Evolutionary conservation across 2,888 invertebrate species (phyloP), one percentile per base, ranked within the genome.

Genomic region (Pteria penguin): DNA sequence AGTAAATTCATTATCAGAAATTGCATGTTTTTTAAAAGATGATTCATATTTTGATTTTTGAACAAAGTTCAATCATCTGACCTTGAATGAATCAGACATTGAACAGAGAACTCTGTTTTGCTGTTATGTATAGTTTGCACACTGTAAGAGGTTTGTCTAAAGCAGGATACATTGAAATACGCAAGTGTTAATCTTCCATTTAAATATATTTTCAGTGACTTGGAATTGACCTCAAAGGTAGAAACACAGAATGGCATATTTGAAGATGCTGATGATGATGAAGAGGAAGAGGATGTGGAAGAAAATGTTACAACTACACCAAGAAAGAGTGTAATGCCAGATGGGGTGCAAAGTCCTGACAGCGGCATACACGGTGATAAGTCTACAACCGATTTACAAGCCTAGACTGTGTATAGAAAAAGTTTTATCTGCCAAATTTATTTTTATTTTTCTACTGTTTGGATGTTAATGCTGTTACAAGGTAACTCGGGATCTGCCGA

Each of bases 321-420:
- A 36, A 73, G 77, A 18, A 81, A 80, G 72, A 77, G 71, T 29
- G 54, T 75, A 52, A 72, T 82, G 62, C 82, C 78, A 36, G 82
- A 83, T 27, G 81, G 81, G n/a, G 67, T 83, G 2, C 83, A 84
- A 67, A 84, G 83, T 32, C 84, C 86, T 18, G 86, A 86, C 54
- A 84, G 84, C 24, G 84, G 82, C 33, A 84, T 84, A 71, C 85
- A 85, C 66, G 83, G 80, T 27, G 86, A 86, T 67, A 84, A 84
- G 66, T 80, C 86, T 11, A 75, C 80, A 62, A 79, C 84, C 52
- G 84, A 83, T 68, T 68, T 84, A 69, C 70, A 78, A 65, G 78
- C 70, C 62, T 73, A 73, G 61, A 62, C 29, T 14, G 45, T 22
- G 55, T 67, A 27, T 36, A 32, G 18, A 24, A 36, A 36, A 24